Evolutionary conservation across 2,888 invertebrate species (phyloP).

Genomic region (Cosmopolites sordidus): DNA sequence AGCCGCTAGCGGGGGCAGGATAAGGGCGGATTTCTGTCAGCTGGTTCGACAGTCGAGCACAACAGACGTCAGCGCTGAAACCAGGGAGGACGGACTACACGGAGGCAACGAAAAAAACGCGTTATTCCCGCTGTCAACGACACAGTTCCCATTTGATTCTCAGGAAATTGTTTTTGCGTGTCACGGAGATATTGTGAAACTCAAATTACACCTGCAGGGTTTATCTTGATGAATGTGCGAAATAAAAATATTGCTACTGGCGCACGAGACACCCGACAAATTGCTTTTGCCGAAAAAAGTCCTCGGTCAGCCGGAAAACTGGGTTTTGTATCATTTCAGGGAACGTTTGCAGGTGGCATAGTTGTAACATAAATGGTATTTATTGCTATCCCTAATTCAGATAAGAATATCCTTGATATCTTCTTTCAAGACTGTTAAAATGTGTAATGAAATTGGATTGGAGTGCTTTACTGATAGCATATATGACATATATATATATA

Average conservation of each 20-base stretch:
- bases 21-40: constrained; percentile 12
- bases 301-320: neutral
- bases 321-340: neutral
- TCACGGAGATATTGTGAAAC: neutral
- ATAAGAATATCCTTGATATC: no score
- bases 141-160: constrained; percentile 1
- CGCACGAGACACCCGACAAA: constrained; percentile 1
- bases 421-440: no score
- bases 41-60: constrained; percentile 12
- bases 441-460: no score
- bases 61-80: constrained; percentile 4
- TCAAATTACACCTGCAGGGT: constrained; percentile 7
- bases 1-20: constrained; percentile 4
- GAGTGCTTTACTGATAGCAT: no score
- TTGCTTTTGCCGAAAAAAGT: constrained; percentile 2
- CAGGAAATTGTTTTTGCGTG: constrained; percentile 3
- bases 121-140: constrained; percentile 7
- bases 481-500: no score
- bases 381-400: neutral
- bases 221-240: constrained; percentile 4
- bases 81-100: no score
- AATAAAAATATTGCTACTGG: neutral
- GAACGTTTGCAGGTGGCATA: neutral
- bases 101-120: neutral
- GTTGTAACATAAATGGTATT: neutral